These are phyloP conservation scores for Drosophila birchii DNA, from an alignment of 2,888 invertebrate species.

Conservation along the genomic window DNA sequence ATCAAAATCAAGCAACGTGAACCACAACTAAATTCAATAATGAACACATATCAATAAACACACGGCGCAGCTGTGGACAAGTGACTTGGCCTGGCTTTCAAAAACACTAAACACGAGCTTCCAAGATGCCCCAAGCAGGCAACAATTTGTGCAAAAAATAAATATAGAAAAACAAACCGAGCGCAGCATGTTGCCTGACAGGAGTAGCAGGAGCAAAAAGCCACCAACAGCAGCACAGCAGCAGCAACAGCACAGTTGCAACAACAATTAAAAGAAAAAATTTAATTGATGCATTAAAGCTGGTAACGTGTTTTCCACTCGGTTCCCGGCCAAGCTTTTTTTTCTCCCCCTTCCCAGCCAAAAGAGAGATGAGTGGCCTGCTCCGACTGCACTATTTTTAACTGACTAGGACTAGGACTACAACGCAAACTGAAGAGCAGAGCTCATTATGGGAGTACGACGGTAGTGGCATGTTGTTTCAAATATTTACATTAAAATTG, in stretches of 20 bases:
- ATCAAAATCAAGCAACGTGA: constrained; percentile 10
- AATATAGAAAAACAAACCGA: constrained; percentile 53
- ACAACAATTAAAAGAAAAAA: constrained; percentile 78
- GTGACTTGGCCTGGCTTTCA: constrained; percentile 68
- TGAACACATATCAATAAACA: constrained; percentile 80
- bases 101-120: constrained; percentile 57
- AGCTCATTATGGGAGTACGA: constrained; percentile 59
- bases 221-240: constrained; percentile 43
- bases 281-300: constrained; percentile 80
- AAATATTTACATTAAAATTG: constrained; percentile 78
- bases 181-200: constrained; percentile 70
- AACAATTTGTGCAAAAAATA: constrained; percentile 46
- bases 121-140: constrained; percentile 54
- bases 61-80: constrained; percentile 59
- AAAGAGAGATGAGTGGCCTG: constrained; percentile 27
- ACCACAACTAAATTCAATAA: constrained; percentile 76
- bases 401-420: constrained; percentile 43
- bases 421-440: constrained; percentile 36
- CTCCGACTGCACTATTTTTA: constrained; percentile 70
- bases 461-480: constrained; percentile 50
- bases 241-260: constrained; percentile 46
- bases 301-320: constrained; percentile 66
- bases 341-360: constrained; percentile 39
- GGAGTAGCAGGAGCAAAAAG: constrained; percentile 68
- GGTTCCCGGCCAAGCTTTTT: constrained; percentile 42